Percentiles rank a stretch among this genome's conserved stretches.
These are phyloP conservation scores for Caenorhabditis sinica DNA, from an alignment of 2,888 invertebrate species.

Conservation along the genomic window DNA sequence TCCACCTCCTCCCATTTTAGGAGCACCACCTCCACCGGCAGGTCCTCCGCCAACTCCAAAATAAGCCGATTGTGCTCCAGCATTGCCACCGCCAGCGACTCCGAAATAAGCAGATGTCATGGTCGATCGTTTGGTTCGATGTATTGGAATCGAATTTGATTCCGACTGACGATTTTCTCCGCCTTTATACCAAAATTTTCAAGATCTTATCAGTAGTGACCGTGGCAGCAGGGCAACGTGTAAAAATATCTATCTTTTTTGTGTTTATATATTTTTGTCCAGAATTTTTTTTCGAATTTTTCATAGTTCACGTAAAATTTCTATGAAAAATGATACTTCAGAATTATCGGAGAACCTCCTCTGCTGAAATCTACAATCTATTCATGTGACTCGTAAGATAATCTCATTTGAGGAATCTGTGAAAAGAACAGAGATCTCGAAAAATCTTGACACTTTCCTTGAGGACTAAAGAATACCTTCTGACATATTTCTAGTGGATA, in stretches of 20 bases:
- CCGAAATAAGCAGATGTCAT: constrained; percentile 74
- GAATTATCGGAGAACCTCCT: too few relatives aligned
- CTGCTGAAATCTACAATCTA: too few relatives aligned
- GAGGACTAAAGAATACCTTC: background rate
- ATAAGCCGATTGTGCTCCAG: constrained; percentile 64
- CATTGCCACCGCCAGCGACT: constrained; percentile 66
- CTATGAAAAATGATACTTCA: too few relatives aligned
- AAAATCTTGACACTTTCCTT: too few relatives aligned
- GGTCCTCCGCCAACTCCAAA: constrained; percentile 57
- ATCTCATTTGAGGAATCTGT: background rate
- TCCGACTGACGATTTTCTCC: background rate
- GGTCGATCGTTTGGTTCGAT: constrained; percentile 33
- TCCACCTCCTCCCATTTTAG: constrained; percentile 75
- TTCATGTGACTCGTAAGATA: background rate
- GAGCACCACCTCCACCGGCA: constrained; percentile 59
- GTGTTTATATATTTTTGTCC: too few relatives aligned
- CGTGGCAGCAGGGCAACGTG: background rate
- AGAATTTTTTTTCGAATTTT: too few relatives aligned
- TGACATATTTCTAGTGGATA: background rate
- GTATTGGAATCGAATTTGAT: constrained; percentile 45
- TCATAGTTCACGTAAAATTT: too few relatives aligned
- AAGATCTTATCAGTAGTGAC: constrained; percentile 35
- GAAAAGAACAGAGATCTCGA: too few relatives aligned
- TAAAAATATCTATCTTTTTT: too few relatives aligned
- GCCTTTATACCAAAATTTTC: constrained; percentile 20